phyloP scores from a whole-genome alignment of 1,140 invertebrate genomes.

The Antheraea mylitta region DNA sequence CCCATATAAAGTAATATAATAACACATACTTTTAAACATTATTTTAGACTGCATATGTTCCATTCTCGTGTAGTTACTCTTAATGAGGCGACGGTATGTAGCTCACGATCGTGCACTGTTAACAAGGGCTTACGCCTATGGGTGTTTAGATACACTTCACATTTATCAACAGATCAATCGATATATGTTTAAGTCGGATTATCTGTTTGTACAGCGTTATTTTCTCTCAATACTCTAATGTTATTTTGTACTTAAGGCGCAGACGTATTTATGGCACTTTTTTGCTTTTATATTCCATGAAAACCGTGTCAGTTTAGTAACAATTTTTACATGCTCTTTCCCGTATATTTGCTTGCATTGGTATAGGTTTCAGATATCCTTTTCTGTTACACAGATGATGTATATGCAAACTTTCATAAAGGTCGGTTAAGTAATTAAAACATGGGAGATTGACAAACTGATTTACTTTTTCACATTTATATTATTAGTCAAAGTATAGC shows the following conservation, averaged over 20 bases:
- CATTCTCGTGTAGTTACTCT: neutral
- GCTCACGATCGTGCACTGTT: neutral
- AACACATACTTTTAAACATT: neutral
- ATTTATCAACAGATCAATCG: neutral
- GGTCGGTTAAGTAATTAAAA: too few species aligned
- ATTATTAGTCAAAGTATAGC: too few species aligned
- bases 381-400: too few species aligned
- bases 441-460: too few species aligned
- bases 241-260: neutral
- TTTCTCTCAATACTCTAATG: neutral
- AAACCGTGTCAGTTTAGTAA: too few species aligned
- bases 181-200: slow-evolving; percentile 3
- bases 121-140: slow-evolving; percentile 3
- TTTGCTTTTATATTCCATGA: too few species aligned
- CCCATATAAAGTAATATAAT: neutral
- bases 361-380: too few species aligned
- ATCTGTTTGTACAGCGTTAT: neutral
- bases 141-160: neutral
- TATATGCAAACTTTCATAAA: too few species aligned
- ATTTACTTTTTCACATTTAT: too few species aligned
- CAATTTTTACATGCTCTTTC: too few species aligned
- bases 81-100: neutral
- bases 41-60: neutral
- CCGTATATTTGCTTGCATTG: too few species aligned
- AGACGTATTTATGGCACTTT: neutral